These are phyloP conservation scores for Rhorus exstirpatorius DNA, from an alignment of 2,888 invertebrate species.

Conservation along the genomic window DNA sequence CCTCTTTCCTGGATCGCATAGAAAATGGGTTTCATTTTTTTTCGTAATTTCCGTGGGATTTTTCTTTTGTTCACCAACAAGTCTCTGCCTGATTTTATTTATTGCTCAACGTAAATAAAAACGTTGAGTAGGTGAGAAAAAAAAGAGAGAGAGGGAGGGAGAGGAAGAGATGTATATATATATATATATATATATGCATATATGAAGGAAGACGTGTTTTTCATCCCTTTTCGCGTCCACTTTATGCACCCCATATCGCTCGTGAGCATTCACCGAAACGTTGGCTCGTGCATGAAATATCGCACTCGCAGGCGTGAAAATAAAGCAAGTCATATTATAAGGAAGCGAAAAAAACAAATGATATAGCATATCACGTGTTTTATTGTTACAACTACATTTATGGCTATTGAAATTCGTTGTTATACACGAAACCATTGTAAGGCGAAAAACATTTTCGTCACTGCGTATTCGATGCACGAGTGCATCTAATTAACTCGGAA, in stretches of 20 bases:
- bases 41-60: not conserved
- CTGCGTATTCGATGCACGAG: not conserved
- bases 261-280: not conserved
- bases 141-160: not conserved
- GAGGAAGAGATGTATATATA: not conserved
- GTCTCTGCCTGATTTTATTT: slow-evolving; percentile 25
- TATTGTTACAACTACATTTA: slow-evolving; percentile 15
- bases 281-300: slow-evolving; percentile 52
- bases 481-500: not conserved
- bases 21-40: slow-evolving; percentile 14
- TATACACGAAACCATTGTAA: not conserved
- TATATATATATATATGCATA: too few species aligned
- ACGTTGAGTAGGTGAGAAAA: not conserved
- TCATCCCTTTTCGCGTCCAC: slow-evolving; percentile 6
- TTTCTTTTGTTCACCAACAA: not conserved
- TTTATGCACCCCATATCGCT: slow-evolving; percentile 18
- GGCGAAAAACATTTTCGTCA: not conserved
- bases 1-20: not conserved
- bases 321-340: slow-evolving; percentile 1
- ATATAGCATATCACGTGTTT: slow-evolving; percentile 9
- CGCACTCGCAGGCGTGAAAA: slow-evolving; percentile 1
- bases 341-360: not conserved
- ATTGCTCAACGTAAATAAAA: slow-evolving; percentile 27
- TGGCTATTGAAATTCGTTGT: not conserved
- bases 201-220: slow-evolving; percentile 32